Base-by-base conservation (phyloP, 2,113 vertebrate species). In the Hyperoodon ampullatus region DNA sequence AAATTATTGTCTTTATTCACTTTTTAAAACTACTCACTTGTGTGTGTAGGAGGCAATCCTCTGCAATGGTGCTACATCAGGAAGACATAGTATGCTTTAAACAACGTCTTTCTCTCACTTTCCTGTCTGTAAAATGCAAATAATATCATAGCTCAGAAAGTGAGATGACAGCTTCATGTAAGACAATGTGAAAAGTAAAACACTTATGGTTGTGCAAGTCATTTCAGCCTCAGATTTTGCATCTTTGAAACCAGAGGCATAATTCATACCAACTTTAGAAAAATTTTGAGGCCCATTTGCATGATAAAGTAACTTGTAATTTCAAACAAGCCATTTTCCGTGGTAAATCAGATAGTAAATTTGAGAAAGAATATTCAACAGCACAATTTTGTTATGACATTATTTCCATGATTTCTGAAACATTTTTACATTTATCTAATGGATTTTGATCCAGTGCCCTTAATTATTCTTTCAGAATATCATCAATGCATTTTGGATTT, bases 401-500 rank as follows among this genome's bases (percentile, higher is more conserved):
- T 58, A 86, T 74, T 95, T 74, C 21, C n/a, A 66, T 88, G 9
- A 88, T 84, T 87, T 94, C 35, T 77, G 66, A 68, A 87, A 26
- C 39, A 72, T 81, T 92, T 93, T 83, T 65, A 63, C 10, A 61
- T 84, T 55, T 58, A 93, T 21, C 60, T 75, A 70, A 82, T 33
- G n/a, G 47, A 81, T 89, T 87, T 55, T 74, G 18, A 71, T 47
- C 11, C 33, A 80, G 1, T n/a, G 2, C 12, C 19, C 68, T 89
- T 81, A 77, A 42, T 89, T 88, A 50, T 53, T 68, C 71, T 44
- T 87, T 88, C 33, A 94, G n/a, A 90, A 84, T 75, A 88, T 78
- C 23, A 26, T 84, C 23, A 75, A 13, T 65, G 30, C 6, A 44
- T 77, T 83, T 86, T 74, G 55, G 2, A 6, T 53, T 80, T 87